Percentiles rank a stretch among this genome's conserved stretches.
phyloP scores from a whole-genome alignment of 2,797 vertebrate genomes.

The Sandelia bainsii region DNA sequence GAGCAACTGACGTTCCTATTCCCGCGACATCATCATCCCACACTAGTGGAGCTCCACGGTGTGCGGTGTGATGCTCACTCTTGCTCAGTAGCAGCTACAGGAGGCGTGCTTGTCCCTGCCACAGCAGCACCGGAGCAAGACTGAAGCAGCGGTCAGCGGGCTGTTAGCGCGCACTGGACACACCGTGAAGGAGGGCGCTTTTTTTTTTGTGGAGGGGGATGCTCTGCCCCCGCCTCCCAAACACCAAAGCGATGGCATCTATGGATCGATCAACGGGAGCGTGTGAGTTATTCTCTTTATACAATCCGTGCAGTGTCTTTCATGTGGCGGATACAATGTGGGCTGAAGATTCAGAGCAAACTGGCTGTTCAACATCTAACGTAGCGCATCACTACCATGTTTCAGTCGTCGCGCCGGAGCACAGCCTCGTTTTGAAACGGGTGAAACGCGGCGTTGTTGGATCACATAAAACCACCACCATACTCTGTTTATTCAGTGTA shows the following conservation, averaged over 20 bases:
- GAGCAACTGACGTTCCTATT: conserved; percentile 71
- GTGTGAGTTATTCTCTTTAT: conserved; percentile 76
- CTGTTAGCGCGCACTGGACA: conserved; percentile 54
- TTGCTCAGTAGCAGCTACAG: conserved; percentile 67
- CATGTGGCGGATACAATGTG: conserved; percentile 43
- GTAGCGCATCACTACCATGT: conserved; percentile 69
- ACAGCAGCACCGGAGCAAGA: conserved; percentile 42
- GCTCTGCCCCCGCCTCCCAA: conserved; percentile 30
- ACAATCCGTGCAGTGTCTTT: conserved; percentile 23
- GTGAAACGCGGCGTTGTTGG: neutral
- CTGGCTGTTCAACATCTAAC: conserved; percentile 13
- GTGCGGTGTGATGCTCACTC: conserved; percentile 68
- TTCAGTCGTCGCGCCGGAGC: conserved; percentile 33
- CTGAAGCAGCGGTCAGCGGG: conserved; percentile 51
- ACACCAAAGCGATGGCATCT: conserved; percentile 73
- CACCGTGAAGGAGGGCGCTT: conserved; percentile 56
- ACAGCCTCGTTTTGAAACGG: conserved; percentile 11
- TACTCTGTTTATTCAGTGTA: conserved; percentile 31
- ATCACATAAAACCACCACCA: neutral
- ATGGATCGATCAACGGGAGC: conserved; percentile 71
- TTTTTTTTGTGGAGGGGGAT: conserved; percentile 9
- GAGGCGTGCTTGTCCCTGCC: conserved; percentile 54
- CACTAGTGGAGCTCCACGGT: conserved; percentile 65
- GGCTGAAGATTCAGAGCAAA: conserved; percentile 25
- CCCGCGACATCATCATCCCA: conserved; percentile 79